Evolutionary conservation across 2,797 vertebrate species (phyloP).

Genomic region (Coracias cyanogaster): DNA sequence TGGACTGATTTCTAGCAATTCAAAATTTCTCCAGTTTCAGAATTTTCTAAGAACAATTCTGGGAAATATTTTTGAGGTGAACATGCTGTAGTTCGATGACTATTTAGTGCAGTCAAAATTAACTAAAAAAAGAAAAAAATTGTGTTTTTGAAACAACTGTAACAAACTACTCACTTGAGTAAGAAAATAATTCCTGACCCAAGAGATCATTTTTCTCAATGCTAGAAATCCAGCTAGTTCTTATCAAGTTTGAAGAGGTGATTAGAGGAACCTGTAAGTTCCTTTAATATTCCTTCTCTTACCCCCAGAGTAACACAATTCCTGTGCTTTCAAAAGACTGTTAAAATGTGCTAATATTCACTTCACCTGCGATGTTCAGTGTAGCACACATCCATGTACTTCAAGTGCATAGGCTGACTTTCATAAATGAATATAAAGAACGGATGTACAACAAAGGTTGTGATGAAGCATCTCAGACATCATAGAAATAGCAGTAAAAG

Average conservation of each 20-base stretch:
- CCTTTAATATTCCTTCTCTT: not conserved
- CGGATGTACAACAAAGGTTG: not conserved
- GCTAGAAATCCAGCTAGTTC: not conserved
- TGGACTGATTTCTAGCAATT: not conserved
- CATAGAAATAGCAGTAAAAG: not conserved
- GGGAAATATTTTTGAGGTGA: not conserved
- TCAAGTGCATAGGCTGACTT: not conserved
- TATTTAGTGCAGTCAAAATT: not conserved
- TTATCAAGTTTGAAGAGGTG: not conserved
- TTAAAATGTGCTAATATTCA: not conserved
- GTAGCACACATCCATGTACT: not conserved
- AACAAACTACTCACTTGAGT: not conserved
- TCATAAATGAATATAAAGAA: not conserved
- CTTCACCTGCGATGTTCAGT: not conserved
- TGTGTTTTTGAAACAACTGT: not conserved
- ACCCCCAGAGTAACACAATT: not conserved
- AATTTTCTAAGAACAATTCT: not conserved
- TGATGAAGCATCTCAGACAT: not conserved
- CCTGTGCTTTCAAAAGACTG: not conserved
- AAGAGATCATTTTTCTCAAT: not conserved
- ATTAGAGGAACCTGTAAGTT: not conserved
- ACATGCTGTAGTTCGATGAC: not conserved
- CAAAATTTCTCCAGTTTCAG: not conserved
- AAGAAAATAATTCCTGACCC: not conserved
- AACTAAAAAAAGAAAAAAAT: not conserved